Evolutionary conservation across 2,888 invertebrate genomes (phyloP).

Genomic region (Erannis defoliaria): DNA sequence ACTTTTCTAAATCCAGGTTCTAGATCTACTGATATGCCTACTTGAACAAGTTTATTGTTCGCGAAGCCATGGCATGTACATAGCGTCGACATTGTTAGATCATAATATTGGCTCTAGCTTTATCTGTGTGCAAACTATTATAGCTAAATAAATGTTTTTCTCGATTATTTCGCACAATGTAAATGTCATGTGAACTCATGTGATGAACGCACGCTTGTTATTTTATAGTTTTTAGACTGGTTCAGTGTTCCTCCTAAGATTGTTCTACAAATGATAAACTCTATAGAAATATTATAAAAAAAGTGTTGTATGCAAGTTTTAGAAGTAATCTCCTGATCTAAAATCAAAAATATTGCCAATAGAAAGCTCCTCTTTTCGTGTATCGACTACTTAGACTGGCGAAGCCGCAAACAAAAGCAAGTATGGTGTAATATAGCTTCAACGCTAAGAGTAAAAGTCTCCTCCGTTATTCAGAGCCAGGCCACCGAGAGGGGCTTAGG

Average conservation of each 20-base stretch:
- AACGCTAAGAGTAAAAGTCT: too few relatives aligned
- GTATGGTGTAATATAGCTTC: too few relatives aligned
- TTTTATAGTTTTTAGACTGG: slow-evolving; percentile 1
- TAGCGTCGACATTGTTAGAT: background rate
- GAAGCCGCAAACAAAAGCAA: too few relatives aligned
- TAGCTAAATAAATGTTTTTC: background rate
- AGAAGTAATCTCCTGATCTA: background rate
- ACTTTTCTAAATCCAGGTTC: too few relatives aligned
- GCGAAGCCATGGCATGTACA: background rate
- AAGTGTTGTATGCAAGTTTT: too few relatives aligned
- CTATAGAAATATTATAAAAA: too few relatives aligned
- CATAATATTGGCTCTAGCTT: background rate
- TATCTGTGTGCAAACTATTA: background rate
- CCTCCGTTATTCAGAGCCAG: too few relatives aligned
- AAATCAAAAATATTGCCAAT: too few relatives aligned
- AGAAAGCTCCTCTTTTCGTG: too few relatives aligned
- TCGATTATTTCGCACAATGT: background rate
- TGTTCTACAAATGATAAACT: too few relatives aligned
- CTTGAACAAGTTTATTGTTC: background rate
- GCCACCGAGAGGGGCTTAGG: too few relatives aligned
- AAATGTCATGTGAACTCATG: slow-evolving; percentile 3
- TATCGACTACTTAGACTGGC: too few relatives aligned
- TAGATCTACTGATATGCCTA: background rate
- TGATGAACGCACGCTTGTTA: background rate
- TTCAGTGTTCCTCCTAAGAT: background rate